Evolutionary conservation across 2,797 vertebrate species (phyloP).

Genomic region (Pangasius macronema): DNA sequence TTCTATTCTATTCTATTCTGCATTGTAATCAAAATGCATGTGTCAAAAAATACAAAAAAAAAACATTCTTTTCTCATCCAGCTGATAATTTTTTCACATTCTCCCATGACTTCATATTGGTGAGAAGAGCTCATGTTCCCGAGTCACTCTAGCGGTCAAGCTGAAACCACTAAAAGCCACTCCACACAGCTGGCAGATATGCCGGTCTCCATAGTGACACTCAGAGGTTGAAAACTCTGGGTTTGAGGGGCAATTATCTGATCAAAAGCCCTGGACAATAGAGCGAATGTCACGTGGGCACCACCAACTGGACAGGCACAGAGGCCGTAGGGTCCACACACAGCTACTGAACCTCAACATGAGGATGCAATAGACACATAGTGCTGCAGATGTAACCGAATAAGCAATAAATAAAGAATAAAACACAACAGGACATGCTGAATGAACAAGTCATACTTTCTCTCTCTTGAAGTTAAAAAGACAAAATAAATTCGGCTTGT

Average conservation of each 20-base stretch:
- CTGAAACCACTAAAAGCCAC: conserved; percentile 62
- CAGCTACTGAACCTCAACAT: not conserved
- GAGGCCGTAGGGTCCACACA: conserved; percentile 51
- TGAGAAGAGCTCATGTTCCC: conserved; percentile 12
- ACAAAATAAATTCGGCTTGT: not conserved
- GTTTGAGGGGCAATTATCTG: conserved; percentile 76
- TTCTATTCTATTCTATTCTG: not conserved
- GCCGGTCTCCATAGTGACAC: conserved; percentile 74
- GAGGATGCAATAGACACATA: not conserved
- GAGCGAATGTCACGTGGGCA: conserved; percentile 60
- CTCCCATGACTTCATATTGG: conserved; percentile 2
- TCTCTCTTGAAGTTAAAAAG: not conserved
- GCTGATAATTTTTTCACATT: conserved; percentile 5
- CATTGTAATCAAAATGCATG: not conserved
- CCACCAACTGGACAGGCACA: conserved; percentile 64
- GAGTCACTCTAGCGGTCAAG: conserved; percentile 35
- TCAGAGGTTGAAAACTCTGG: conserved; percentile 69
- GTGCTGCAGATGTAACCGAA: not conserved
- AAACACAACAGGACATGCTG: not conserved
- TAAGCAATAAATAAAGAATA: not conserved
- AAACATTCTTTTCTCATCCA: not conserved
- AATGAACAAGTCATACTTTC: not conserved
- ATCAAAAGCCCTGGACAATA: conserved; percentile 73
- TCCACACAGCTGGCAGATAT: conserved; percentile 60
- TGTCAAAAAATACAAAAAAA: not conserved